Base-by-base conservation (phyloP, 37 sponge, comb jelly and placozoan species). In the Oscarella lobularis region DNA sequence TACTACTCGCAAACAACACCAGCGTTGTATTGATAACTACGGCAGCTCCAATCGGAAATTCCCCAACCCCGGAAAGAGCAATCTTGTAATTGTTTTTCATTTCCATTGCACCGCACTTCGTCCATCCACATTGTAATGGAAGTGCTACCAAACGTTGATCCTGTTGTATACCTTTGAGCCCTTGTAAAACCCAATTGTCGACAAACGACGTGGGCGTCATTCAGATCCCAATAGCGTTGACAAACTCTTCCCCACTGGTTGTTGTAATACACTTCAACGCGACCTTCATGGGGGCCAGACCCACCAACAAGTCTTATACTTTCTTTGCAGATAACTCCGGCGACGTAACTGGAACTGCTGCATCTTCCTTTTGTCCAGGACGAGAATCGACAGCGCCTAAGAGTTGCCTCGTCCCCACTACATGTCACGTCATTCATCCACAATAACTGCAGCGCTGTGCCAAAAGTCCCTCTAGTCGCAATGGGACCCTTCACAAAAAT, bases 191-290 rank as follows among this genome's bases (percentile, higher is more conserved):
- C 82, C 20, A 76, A 40, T 37, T 76, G 71, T 4, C 70, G 36
- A 66, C 82, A 81, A 6, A 79, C 76, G 20, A 81, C 68, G 5
- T 30, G 33, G 37, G 77, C 77, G 37, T 81, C 82, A 37, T 20
- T 35, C 32, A 38, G 20, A 78, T 66, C 69, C 66, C 66, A 81
- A 29, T 6, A 35, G 32, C 67, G 39, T 3, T 33, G 70, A 75
- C 82, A 81, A 3, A 81, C 76, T 67, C 76, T 81, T 27, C 76
- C 76, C 83, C 83, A 82, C 20, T n/a, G 20, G 33, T n/a, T 27
- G 29, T 77, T 33, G 5, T 40, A 27, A 39, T 76, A 76, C 30
- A 82, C 73, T 67, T 82, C 73, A 27, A 82, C 73, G 70, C 77
- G 35, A 41, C 83, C 83, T 55, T 30, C 35, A 33, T 2, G 1